Conservation (phyloP, 2,888 invertebrate species). For the Itoplectis maculator region DNA sequence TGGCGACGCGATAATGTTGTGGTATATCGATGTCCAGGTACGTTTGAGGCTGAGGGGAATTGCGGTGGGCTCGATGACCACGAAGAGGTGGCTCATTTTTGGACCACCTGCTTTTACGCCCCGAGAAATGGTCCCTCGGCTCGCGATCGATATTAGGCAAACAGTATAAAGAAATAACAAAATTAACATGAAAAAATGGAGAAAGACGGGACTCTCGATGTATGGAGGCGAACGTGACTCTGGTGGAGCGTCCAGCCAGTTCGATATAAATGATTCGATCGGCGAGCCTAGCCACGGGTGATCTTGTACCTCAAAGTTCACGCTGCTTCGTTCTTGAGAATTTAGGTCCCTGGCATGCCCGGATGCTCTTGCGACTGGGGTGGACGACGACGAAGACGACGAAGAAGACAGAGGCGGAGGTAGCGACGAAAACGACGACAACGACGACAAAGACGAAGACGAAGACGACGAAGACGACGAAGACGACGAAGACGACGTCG, state of each 20-base stretch:
- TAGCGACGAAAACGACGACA: not conserved
- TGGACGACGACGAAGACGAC: constrained; percentile 25
- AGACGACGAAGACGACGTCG: constrained; percentile 8
- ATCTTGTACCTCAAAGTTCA: constrained; percentile 70
- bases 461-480: not conserved
- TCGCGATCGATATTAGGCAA: too few species aligned
- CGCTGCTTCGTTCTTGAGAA: constrained; percentile 66
- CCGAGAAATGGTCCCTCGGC: too few species aligned
- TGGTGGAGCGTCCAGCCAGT: constrained; percentile 37
- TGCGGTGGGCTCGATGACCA: too few species aligned
- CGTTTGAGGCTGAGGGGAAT: too few species aligned
- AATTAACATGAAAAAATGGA: not conserved
- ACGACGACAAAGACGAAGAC: not conserved
- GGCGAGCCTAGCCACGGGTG: constrained; percentile 66
- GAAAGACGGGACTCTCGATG: not conserved
- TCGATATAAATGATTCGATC: constrained; percentile 68
- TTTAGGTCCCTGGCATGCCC: constrained; percentile 29
- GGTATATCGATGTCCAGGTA: too few species aligned
- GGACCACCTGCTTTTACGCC: too few species aligned
- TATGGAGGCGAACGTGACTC: not conserved
- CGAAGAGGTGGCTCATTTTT: too few species aligned
- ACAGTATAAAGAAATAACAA: not conserved
- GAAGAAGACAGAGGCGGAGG: too few species aligned
- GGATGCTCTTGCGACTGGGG: constrained; percentile 16
- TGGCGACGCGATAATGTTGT: too few species aligned